Evolutionary conservation across 2,113 vertebrate species (phyloP).

Genomic region (Menura novaehollandiae): DNA sequence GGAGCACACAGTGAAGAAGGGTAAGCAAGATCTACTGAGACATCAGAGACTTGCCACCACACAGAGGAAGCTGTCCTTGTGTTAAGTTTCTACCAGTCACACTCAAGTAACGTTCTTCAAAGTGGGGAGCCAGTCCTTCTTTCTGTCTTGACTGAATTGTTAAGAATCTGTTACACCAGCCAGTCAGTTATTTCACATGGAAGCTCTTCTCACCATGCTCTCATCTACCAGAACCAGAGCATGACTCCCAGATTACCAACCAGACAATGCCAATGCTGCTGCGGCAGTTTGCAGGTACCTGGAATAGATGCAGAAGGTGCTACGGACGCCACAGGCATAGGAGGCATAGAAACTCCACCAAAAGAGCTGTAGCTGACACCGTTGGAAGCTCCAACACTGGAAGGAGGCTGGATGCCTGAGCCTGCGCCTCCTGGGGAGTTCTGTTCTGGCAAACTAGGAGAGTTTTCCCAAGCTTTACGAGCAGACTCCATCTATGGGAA

Average conservation of each 20-base stretch:
- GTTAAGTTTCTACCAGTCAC: neutral
- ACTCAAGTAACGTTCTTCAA: neutral
- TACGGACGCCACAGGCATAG: conserved; percentile 96
- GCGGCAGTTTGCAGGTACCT: conserved; percentile 71
- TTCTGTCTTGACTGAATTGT: neutral
- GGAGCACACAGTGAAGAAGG: conserved; percentile 42
- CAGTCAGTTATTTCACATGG: neutral
- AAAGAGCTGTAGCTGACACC: conserved; percentile 97
- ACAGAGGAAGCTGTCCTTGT: neutral
- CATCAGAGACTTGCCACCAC: conserved; percentile 30
- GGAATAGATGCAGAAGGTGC: conserved; percentile 97
- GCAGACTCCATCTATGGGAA: conserved; percentile 92
- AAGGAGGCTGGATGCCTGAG: conserved; percentile 86
- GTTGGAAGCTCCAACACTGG: conserved; percentile 88
- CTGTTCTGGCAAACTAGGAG: conserved; percentile 94
- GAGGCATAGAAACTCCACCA: conserved; percentile 93
- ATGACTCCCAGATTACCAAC: neutral
- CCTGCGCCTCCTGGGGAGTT: conserved; percentile 83
- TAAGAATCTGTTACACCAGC: neutral
- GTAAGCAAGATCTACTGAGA: conserved; percentile 54
- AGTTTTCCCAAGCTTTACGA: conserved; percentile 98
- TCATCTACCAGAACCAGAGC: neutral
- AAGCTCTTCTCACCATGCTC: neutral
- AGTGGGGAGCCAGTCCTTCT: neutral
- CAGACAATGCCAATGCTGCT: neutral